A percentile compares a stretch with the other conserved stretches of the same genome.
Evolutionary conservation across 1,140 invertebrate genomes (phyloP).

Genomic region (Reticulitermes speratus): DNA sequence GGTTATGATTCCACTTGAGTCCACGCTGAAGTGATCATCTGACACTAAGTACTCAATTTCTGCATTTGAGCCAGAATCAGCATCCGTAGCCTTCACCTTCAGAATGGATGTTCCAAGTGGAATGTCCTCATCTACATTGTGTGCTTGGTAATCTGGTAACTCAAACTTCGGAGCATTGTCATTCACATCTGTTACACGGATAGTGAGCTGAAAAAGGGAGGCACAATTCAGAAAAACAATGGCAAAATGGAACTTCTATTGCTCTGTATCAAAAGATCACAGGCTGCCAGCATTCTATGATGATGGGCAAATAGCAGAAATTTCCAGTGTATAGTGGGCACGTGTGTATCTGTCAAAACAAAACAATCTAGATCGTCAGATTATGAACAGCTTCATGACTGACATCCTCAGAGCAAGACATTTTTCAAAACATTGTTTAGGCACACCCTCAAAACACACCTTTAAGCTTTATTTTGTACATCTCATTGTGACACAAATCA

Average conservation of each 20-base stretch:
- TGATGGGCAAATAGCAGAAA: too few relatives aligned
- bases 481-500: too few relatives aligned
- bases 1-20: conserved; percentile 85
- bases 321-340: too few relatives aligned
- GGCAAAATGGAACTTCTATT: background rate
- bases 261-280: background rate
- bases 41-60: conserved; percentile 91
- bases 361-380: too few relatives aligned
- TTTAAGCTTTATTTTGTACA: too few relatives aligned
- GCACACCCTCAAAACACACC: too few relatives aligned
- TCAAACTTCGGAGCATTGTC: conserved; percentile 94
- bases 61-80: conserved; percentile 88
- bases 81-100: conserved; percentile 89
- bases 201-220: conserved; percentile 68
- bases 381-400: too few relatives aligned
- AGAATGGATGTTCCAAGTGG: conserved; percentile 85
- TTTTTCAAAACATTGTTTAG: too few relatives aligned
- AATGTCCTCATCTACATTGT: conserved; percentile 93
- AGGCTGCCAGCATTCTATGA: too few relatives aligned
- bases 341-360: too few relatives aligned
- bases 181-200: conserved; percentile 91
- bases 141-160: conserved; percentile 91
- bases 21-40: conserved; percentile 91
- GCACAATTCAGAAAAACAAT: background rate
- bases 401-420: too few relatives aligned